A percentile compares a stretch with the other conserved stretches of the same genome.
These are phyloP conservation scores for Ceratotherium simum DNA, from an alignment of 2,113 vertebrate genomes.

Conservation along the genomic window DNA sequence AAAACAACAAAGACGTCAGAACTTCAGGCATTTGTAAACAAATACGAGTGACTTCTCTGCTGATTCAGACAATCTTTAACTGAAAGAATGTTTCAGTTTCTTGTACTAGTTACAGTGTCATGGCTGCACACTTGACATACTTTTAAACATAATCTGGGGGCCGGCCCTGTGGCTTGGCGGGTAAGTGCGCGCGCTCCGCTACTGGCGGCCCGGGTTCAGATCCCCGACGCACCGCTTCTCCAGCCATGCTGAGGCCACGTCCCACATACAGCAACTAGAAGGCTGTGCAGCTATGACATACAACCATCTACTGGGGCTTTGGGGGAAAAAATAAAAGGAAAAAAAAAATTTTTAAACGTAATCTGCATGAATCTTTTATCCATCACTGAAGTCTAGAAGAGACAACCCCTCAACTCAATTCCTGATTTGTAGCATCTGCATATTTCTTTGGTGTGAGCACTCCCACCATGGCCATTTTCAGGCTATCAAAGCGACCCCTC, in stretches of 20 bases:
- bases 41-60: background rate
- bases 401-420: background rate
- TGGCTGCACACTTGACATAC: background rate
- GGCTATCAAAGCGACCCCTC: fast-evolving
- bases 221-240: no score
- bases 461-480: background rate
- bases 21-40: background rate
- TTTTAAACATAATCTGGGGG: background rate
- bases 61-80: background rate
- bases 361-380: background rate
- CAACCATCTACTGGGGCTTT: no score
- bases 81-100: background rate
- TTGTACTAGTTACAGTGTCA: background rate
- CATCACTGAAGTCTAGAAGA: background rate
- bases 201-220: no score
- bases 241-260: no score
- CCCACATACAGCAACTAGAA: no score
- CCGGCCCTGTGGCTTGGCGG: no score
- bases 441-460: fast-evolving
- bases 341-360: background rate
- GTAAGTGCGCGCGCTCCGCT: no score
- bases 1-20: background rate
- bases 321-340: no score
- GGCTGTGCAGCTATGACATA: no score
- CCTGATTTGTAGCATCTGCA: background rate